Evolutionary conservation across 2,113 vertebrate genomes (phyloP), one percentile per base, ranked within the genome.

Genomic region (Trinectes maculatus): DNA sequence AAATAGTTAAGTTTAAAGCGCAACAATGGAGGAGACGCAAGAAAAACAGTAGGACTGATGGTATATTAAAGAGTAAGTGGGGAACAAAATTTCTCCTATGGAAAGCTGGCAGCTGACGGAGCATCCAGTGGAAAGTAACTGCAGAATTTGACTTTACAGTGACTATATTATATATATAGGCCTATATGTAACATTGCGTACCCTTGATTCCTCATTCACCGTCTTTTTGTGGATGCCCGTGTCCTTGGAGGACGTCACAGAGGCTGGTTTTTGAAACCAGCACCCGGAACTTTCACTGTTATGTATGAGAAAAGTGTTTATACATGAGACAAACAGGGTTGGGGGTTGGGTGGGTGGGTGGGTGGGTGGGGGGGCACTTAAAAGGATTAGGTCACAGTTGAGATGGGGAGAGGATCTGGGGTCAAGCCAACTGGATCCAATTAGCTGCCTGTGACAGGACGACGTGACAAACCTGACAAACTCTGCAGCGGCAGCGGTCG

Each of bases 371-470:
- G 58, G 39, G 19, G 46, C 44, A 70, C 51, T 72, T 43, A 13
- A 52, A 81, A 13, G 69, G 83, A 86, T 75, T 79, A 79, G 81
- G 85, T 86, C 83, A 82, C 65, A 80, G 77, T 59, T 64, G 68
- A 68, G 37, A 70, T 56, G 19, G 29, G 54, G 12, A 55, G 71
- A 62, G 71, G 83, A 80, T 88, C 64, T 54, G 18, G 56, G 83
- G 83, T 91, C 85, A 88, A 81, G 79, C 74, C 58, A 24, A 79
- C 79, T 85, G 66, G 77, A 85, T 90, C 87, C 89, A 91, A 91
- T 89, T 91, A 91, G 82, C 47, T 7, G 28, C 6, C 60, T 65
- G 33, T 77, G 83, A 85, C 80, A 78, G 73, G 58, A 75, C 25
- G 74, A 64, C 49, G 15, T 71, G 86, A 84, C 82, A 48, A 72